Evolutionary conservation across 2,888 invertebrate genomes (phyloP), one percentile per base, ranked within the genome.

Genomic region (Epirrita christyi): DNA sequence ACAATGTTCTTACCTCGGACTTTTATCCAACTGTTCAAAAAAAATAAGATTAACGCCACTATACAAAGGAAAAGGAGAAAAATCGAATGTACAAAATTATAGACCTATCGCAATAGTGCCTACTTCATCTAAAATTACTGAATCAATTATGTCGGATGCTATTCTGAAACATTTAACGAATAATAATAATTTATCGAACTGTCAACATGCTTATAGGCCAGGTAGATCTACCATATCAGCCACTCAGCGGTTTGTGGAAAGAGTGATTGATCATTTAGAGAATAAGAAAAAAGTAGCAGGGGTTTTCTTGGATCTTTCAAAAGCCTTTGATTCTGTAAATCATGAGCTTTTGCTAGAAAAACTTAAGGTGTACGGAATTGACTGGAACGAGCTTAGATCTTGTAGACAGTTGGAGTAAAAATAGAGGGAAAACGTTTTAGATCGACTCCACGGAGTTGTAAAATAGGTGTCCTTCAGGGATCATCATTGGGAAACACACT

Each of bases 401-500:
- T 7, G 1, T 44, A 44, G 13, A 29, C 43, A 0, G 43, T 44
- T 3, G 43, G 29, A 29, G 11, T 44, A 8, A 44, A 44, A 11
- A 44, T 44, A 13, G 9, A 44, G 11, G 32, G 14, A 3, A 44
- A 44, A 21, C 7, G 8, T 1, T 6, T 44, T 2, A 44, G 43
- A 32, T 44, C 43, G 4, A 21, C 29, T 1, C 29, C 28, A 13
- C 29, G 13, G 9, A 11, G 9, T 2, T 11, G 6, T 29, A 44
- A 8, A n/a, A 44, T 44, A 29, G 43, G 43, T 7, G 43, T 44
- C n/a, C 43, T 29, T 10, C 43, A 44, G 8, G 29, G 43, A 9
- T 44, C 43, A 8, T 44, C 43, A 10, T 44, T 44, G 14, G 43
- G 43, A 6, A 44, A 44, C 14, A 44, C 43, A 44, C 29, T 44